Conservation (phyloP, 1,140 invertebrate genomes). For the Campoletis sonorensis region DNA sequence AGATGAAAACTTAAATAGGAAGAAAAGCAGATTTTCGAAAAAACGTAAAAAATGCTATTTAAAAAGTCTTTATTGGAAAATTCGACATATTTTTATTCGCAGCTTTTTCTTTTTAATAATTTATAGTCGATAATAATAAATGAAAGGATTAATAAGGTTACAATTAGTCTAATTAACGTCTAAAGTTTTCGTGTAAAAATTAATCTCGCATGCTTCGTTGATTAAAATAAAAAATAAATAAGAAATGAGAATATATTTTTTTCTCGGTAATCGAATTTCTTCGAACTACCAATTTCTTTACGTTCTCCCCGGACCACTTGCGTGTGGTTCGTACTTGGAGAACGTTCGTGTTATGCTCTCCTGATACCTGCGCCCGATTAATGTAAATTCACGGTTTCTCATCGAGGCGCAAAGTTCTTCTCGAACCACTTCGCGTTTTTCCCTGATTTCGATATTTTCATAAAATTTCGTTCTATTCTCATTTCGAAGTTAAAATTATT, state of each 20-base stretch:
- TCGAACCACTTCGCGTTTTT: neutral
- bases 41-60: no score
- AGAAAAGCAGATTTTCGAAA: no score
- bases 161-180: no score
- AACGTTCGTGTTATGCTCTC: conserved; percentile 37
- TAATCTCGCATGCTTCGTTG: neutral
- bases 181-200: no score
- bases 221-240: neutral
- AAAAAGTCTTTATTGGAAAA: no score
- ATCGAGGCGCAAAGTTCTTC: neutral
- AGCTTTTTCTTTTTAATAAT: no score
- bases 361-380: conserved; percentile 44
- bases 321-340: neutral
- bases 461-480: neutral
- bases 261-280: neutral
- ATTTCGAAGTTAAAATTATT: neutral
- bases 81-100: no score
- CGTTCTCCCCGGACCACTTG: neutral
- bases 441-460: neutral
- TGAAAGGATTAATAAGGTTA: no score
- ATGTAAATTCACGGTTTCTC: conserved; percentile 53
- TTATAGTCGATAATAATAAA: no score
- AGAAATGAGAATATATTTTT: neutral
- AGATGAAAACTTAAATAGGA: no score
- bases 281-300: neutral